Evolutionary conservation across 2,797 vertebrate genomes (phyloP).

Genomic region (Phoeniculus purpureus): DNA sequence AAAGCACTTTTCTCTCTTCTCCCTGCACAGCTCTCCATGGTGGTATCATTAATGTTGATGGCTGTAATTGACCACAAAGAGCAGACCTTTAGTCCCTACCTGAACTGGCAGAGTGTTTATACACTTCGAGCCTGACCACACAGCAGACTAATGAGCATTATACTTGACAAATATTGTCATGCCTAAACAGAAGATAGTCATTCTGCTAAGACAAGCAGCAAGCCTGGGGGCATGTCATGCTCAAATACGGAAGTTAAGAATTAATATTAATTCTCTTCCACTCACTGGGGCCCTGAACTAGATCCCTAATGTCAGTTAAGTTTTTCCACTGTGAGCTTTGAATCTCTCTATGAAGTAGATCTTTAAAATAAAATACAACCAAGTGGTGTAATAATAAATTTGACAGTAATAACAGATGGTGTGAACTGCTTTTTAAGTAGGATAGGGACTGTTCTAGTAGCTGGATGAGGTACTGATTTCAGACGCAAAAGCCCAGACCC

Average conservation of each 20-base stretch:
- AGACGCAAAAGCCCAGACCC: not conserved
- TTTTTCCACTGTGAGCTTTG: not conserved
- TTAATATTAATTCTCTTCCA: slow-evolving; percentile 33
- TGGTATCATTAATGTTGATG: slow-evolving; percentile 58
- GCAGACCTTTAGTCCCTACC: slow-evolving; percentile 53
- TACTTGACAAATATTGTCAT: slow-evolving; percentile 64
- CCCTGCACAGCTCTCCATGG: not conserved
- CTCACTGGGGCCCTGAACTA: not conserved
- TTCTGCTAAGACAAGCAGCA: slow-evolving; percentile 33
- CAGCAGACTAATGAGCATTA: slow-evolving; percentile 47
- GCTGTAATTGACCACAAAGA: slow-evolving; percentile 60
- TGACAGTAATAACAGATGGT: not conserved
- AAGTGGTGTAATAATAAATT: not conserved
- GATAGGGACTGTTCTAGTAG: not conserved
- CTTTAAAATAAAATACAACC: not conserved
- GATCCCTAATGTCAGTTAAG: not conserved
- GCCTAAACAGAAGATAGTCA: slow-evolving; percentile 34
- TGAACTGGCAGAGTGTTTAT: slow-evolving; percentile 46
- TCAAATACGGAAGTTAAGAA: slow-evolving; percentile 16
- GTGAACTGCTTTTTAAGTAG: not conserved
- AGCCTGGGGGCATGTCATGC: not conserved
- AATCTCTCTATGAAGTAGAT: not conserved
- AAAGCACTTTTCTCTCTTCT: slow-evolving; percentile 18
- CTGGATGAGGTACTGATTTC: not conserved
- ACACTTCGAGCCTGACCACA: slow-evolving; percentile 53